Percentiles rank a stretch among this genome's conserved stretches.
phyloP scores from a whole-genome alignment of 92 coral and sea anemone species.

The Metridium senile region DNA sequence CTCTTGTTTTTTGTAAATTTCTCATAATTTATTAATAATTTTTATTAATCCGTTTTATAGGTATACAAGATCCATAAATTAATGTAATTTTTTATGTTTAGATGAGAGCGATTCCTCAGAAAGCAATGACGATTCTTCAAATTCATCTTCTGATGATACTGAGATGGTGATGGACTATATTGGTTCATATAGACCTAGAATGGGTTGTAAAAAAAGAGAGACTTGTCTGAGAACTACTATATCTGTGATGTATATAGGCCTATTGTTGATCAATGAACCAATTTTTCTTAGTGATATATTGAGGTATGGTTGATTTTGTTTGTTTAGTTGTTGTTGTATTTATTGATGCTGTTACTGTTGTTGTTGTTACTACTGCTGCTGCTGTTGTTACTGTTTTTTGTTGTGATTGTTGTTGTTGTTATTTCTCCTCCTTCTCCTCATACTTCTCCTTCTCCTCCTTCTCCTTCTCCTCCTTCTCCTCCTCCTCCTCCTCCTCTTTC shows the following conservation, averaged over 20 bases:
- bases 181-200: not conserved
- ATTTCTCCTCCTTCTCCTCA: too few relatives aligned
- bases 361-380: too few relatives aligned
- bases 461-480: too few relatives aligned
- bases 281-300: slow-evolving; percentile 82
- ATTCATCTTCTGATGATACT: slow-evolving; percentile 14
- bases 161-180: not conserved
- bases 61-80: too few relatives aligned
- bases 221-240: slow-evolving; percentile 43
- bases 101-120: slow-evolving; percentile 17
- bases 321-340: not conserved
- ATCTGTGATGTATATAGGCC: slow-evolving; percentile 71
- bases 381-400: too few relatives aligned
- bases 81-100: not conserved
- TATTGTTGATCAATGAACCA: slow-evolving; percentile 79
- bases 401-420: too few relatives aligned
- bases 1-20: too few relatives aligned
- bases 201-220: not conserved
- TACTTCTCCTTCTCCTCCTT: too few relatives aligned
- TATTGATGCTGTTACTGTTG: not conserved
- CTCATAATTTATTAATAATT: too few relatives aligned
- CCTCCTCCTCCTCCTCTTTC: too few relatives aligned
- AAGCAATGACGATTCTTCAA: slow-evolving; percentile 29
- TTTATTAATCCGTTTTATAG: too few relatives aligned
- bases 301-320: slow-evolving; percentile 47